Evolutionary conservation across 2,113 vertebrate species (phyloP).

Genomic region (Typhlomys cinereus): DNA sequence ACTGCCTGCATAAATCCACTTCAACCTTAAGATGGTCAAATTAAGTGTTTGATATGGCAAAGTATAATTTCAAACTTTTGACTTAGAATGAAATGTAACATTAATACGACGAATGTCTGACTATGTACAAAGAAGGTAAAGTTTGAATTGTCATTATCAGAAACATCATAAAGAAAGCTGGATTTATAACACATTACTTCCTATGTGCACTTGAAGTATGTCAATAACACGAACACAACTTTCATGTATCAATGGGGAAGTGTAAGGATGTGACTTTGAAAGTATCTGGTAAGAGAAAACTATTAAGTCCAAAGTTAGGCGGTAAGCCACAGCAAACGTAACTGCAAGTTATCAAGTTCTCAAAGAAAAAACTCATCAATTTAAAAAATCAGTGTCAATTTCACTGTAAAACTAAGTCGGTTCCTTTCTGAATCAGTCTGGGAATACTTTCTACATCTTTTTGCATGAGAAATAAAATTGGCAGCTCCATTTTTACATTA

Average conservation of each 20-base stretch:
- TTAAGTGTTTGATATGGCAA: conserved; percentile 82
- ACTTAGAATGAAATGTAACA: conserved; percentile 86
- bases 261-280: conserved; percentile 74
- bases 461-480: conserved; percentile 75
- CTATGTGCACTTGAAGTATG: conserved; percentile 85
- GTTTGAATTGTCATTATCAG: conserved; percentile 85
- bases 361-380: conserved; percentile 67
- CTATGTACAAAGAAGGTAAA: conserved; percentile 86
- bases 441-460: conserved; percentile 75
- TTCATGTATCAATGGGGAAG: conserved; percentile 80
- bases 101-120: conserved; percentile 86
- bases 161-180: no score
- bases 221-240: conserved; percentile 85
- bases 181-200: conserved; percentile 83
- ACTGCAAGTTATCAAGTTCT: conserved; percentile 82
- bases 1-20: conserved; percentile 77
- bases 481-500: conserved; percentile 75
- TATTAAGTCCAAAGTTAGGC: conserved; percentile 76
- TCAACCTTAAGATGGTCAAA: conserved; percentile 80
- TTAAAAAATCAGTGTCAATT: conserved; percentile 55
- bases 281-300: conserved; percentile 80
- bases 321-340: conserved; percentile 75
- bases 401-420: conserved; percentile 66
- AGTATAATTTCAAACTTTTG: conserved; percentile 85
- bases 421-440: conserved; percentile 71